A percentile compares a stretch with the other conserved stretches of the same genome.
Evolutionary conservation across 2,797 vertebrate species (phyloP).

Genomic region (Tenualosa thibaudeaui): DNA sequence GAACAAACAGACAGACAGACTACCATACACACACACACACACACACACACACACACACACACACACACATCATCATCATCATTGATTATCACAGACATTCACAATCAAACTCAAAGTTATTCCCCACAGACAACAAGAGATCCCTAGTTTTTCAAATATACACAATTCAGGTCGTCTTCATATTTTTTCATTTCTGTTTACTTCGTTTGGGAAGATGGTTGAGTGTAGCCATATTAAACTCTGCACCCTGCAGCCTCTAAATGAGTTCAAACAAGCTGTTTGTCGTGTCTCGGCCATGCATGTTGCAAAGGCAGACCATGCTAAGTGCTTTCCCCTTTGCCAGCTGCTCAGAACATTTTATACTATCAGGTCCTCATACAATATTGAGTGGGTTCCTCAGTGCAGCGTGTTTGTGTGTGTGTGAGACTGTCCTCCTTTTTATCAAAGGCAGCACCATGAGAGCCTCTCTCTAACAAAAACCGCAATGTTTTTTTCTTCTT

Average conservation of each 20-base stretch:
- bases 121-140: neutral
- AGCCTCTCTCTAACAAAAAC: neutral
- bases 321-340: slow-evolving; percentile 12
- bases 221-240: neutral
- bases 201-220: neutral
- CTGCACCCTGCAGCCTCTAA: neutral
- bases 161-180: neutral
- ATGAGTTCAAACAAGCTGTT: slow-evolving; percentile 9
- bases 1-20: neutral
- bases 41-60: neutral
- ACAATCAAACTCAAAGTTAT: neutral
- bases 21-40: neutral
- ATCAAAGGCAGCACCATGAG: neutral
- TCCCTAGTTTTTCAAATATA: neutral
- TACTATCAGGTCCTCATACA: slow-evolving; percentile 17
- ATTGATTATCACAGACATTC: neutral
- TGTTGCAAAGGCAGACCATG: slow-evolving; percentile 18
- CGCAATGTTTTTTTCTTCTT: neutral
- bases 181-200: neutral
- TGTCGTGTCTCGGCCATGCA: neutral
- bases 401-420: slow-evolving; percentile 2
- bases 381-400: slow-evolving; percentile 3
- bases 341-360: slow-evolving; percentile 17
- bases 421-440: slow-evolving; percentile 9
- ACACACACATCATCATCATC: neutral